Base-by-base conservation (phyloP, 1,140 invertebrate species). In the Drosophila tropicalis region DNA sequence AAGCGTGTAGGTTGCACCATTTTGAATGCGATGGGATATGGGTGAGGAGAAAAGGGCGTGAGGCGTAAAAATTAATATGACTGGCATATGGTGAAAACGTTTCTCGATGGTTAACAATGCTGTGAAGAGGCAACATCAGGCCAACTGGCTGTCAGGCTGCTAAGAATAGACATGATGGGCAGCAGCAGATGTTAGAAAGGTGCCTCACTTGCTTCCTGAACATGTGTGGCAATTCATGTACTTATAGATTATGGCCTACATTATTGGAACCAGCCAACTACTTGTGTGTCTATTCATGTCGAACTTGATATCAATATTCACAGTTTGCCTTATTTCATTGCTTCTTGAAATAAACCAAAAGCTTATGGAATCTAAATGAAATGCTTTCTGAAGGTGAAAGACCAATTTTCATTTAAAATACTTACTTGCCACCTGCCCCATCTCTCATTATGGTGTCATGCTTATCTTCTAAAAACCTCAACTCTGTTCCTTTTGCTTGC, bases 31-130 rank as follows among this genome's bases (percentile, higher is more conserved):
- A 17, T 15, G 44, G 17, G 32, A 3, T 9, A 1, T 62, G 66
- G 44, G 73, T n/a, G 73, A 66, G 67, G 69, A 86, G 83, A 83
- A 79, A 87, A 29, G 41, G 29, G 32, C 4, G n/a, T 66, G 66
- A 54, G 73, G 73, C 69, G 63, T 71, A 86, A 87, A 83, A 79
- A 87, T 89, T 87, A 87, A 87, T 87, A 86, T 80, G 79, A 66
- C 65, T 61, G 67, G 72, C 83, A 86, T 87, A 87, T 79, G 83
- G 75, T 66, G 70, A 63, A 75, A 73, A 60, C 69, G 72, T 72
- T 79, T 82, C 76, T 76, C 75, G 62, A 87, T 86, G 75, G 71
- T 22, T 72, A 67, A 70, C 83, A 82, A 57, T 57, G 76, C 70
- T 47, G 75, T 79, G 66, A 22, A 67, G 41, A 39, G 64, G 13